Evolutionary conservation across 2,797 vertebrate species (phyloP).

Genomic region (Enteromius fasciolatus): DNA sequence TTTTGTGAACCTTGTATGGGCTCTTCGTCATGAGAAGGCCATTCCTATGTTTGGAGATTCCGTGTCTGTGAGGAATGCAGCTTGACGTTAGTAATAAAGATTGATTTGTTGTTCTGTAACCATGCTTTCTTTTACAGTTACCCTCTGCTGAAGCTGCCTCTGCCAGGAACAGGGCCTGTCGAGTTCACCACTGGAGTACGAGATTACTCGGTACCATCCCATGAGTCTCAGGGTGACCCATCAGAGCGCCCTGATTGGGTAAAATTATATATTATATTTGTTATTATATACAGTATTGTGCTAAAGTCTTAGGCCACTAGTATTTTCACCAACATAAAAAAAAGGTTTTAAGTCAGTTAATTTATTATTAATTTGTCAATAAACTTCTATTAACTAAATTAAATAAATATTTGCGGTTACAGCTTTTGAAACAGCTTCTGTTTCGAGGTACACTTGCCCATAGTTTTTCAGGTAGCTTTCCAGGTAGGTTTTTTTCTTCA

Average conservation of each 20-base stretch:
- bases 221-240: slow-evolving; percentile 75
- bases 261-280: slow-evolving; percentile 54
- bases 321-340: too few relatives aligned
- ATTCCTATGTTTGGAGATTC: not conserved
- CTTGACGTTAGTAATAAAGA: not conserved
- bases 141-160: slow-evolving; percentile 92
- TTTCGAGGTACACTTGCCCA: too few relatives aligned
- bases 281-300: not conserved
- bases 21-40: not conserved
- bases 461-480: too few relatives aligned
- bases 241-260: slow-evolving; percentile 92
- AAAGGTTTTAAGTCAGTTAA: too few relatives aligned
- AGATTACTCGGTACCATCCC: slow-evolving; percentile 84
- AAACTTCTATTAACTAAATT: too few relatives aligned
- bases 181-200: slow-evolving; percentile 92
- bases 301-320: too few relatives aligned
- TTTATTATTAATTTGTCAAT: too few relatives aligned
- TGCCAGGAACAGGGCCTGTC: slow-evolving; percentile 93
- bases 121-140: slow-evolving; percentile 74
- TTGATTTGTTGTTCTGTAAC: slow-evolving; percentile 9
- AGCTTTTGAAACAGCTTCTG: too few relatives aligned
- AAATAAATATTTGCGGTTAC: too few relatives aligned
- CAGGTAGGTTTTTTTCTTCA: too few relatives aligned
- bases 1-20: not conserved
- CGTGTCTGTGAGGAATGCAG: not conserved